phyloP scores from a whole-genome alignment of 2,113 vertebrate genomes.

The Calypte anna region DNA sequence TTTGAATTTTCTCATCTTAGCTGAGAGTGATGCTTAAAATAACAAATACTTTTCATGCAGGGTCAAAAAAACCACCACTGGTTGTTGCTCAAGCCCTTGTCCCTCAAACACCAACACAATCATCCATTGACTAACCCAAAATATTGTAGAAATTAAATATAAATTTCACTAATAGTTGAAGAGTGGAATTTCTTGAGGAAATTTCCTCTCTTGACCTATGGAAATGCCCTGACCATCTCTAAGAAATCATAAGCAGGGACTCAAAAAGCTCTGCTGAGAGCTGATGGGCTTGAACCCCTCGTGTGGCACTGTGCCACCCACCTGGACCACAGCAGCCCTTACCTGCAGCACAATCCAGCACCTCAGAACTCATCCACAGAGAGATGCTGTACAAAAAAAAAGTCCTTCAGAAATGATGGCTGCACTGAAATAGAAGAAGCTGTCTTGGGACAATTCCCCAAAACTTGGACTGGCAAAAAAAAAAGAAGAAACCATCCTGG shows the following conservation, averaged over 20 bases:
- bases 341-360: neutral
- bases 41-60: conserved; percentile 44
- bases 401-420: neutral
- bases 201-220: neutral
- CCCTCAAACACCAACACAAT: neutral
- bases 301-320: neutral
- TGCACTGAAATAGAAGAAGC: neutral
- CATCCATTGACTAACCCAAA: neutral
- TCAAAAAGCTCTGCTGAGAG: neutral
- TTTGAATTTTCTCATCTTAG: conserved; percentile 46
- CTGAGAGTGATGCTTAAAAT: neutral
- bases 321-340: neutral
- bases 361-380: neutral
- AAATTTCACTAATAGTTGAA: neutral
- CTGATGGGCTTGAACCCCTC: neutral
- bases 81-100: neutral
- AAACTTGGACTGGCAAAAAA: neutral
- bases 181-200: neutral
- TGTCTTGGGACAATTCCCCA: neutral
- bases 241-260: conserved; percentile 1
- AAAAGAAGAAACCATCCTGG: neutral
- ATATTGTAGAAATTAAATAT: neutral
- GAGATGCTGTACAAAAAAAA: neutral
- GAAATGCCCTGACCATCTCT: neutral
- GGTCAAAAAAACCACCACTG: neutral